phyloP scores from a whole-genome alignment of 2,888 invertebrate species.

The Chalcosyrphus nemorum region DNA sequence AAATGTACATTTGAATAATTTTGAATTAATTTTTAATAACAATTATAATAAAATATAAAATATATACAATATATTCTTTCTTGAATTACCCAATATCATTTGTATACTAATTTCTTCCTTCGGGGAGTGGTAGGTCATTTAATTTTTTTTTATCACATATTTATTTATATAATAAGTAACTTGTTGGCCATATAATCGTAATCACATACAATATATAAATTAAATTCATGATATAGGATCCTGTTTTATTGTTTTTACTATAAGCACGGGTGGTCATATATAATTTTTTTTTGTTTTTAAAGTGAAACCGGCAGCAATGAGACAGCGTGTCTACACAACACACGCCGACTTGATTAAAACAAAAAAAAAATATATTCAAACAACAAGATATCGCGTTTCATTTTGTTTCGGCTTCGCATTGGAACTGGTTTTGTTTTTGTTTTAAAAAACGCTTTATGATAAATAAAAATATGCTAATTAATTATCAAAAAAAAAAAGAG shows the following conservation, averaged over 20 bases:
- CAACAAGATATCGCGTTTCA: constrained; percentile 18
- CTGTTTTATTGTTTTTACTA: constrained; percentile 21
- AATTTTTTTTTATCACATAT: neutral
- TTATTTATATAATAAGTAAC: constrained; percentile 15
- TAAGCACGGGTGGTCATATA: constrained; percentile 10
- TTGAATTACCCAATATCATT: neutral
- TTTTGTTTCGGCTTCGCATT: neutral
- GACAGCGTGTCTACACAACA: constrained; percentile 43
- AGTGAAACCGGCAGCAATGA: constrained; percentile 35
- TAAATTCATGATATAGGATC: constrained; percentile 21
- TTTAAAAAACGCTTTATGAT: constrained; percentile 5
- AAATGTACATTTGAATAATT: neutral
- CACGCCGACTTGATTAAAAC: constrained; percentile 31
- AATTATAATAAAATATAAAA: neutral
- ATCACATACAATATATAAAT: constrained; percentile 12
- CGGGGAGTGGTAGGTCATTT: constrained; percentile 19
- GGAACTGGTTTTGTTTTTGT: constrained; percentile 22
- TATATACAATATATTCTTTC: neutral
- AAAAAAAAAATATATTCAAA: too few species aligned
- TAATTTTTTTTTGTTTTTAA: too few species aligned
- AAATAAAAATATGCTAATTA: constrained; percentile 43
- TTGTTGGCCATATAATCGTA: constrained; percentile 7
- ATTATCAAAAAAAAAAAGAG: neutral
- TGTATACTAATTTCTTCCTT: neutral
- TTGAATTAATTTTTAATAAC: constrained; percentile 1